Conservation (phyloP, 1,140 invertebrate species). For the Plodia interpunctella region DNA sequence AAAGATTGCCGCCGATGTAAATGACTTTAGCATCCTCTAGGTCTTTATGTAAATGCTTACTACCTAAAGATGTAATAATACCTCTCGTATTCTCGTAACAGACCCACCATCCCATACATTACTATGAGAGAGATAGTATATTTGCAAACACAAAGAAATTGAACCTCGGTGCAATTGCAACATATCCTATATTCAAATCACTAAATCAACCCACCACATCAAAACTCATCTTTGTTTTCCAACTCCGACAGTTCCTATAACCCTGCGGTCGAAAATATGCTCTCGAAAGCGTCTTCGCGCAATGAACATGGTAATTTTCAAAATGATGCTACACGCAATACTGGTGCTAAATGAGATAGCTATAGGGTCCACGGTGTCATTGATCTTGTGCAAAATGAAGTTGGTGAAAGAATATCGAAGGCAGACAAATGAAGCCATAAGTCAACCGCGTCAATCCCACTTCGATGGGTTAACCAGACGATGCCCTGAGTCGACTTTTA, state of each 20-base stretch:
- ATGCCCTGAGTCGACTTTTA: conserved; percentile 55
- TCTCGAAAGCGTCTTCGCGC: conserved; percentile 40
- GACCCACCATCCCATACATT: neutral
- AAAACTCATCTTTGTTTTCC: conserved; percentile 69
- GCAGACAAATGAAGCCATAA: conserved; percentile 69
- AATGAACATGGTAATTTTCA: conserved; percentile 1
- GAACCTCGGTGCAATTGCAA: conserved; percentile 9
- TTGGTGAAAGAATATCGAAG: conserved; percentile 59
- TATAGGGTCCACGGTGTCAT: neutral
- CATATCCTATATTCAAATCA: conserved; percentile 28
- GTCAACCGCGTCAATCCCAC: conserved; percentile 45
- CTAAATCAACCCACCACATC: conserved; percentile 57
- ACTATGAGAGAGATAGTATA: neutral
- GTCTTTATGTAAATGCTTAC: too few relatives aligned
- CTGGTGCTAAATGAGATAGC: neutral
- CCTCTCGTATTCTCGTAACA: too few relatives aligned
- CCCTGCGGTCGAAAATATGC: conserved; percentile 54
- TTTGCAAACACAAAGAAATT: conserved; percentile 12
- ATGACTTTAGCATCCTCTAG: too few relatives aligned
- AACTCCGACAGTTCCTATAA: conserved; percentile 59
- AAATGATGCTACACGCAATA: neutral
- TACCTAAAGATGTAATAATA: too few relatives aligned
- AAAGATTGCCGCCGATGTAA: too few relatives aligned
- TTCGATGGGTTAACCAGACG: conserved; percentile 54
- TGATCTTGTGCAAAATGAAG: conserved; percentile 9